Conservation (phyloP, 1,140 invertebrate species). For the Drosophila suzukii region DNA sequence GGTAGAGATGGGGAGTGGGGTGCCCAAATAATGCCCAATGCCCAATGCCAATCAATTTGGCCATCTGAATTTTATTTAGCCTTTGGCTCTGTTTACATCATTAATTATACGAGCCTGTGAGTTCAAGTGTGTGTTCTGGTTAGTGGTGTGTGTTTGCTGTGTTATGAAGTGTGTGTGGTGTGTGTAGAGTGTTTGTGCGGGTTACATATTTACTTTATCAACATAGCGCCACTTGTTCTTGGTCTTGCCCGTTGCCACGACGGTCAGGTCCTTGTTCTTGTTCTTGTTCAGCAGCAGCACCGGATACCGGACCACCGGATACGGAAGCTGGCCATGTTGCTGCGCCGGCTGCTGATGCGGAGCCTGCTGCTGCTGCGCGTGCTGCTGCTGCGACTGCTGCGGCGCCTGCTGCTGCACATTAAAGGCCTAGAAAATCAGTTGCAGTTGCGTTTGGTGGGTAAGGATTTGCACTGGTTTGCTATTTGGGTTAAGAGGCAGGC, state of each 20-base stretch:
- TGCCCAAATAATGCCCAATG: constrained; percentile 39
- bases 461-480: constrained; percentile 24
- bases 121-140: constrained; percentile 36
- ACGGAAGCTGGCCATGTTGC: constrained; percentile 37
- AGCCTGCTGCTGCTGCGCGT: constrained; percentile 19
- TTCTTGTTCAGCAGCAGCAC: constrained; percentile 81
- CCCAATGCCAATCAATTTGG: constrained; percentile 37
- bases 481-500: constrained; percentile 24
- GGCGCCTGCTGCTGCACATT: constrained; percentile 55
- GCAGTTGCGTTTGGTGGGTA: constrained; percentile 30
- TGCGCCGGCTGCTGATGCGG: constrained; percentile 29
- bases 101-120: constrained; percentile 56
- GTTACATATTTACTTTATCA: constrained; percentile 84
- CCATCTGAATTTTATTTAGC: constrained; percentile 41
- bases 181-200: constrained; percentile 33
- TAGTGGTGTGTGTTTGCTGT: constrained; percentile 18
- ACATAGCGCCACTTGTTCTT: constrained; percentile 84
- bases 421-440: constrained; percentile 77
- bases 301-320: constrained; percentile 80
- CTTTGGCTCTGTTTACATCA: constrained; percentile 45
- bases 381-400: constrained; percentile 41
- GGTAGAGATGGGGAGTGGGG: constrained; percentile 27
- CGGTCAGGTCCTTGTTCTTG: constrained; percentile 82
- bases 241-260: constrained; percentile 82
- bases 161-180: constrained; percentile 8